Base-by-base conservation (phyloP, 2,113 vertebrate species). In the Labrus mixtus region DNA sequence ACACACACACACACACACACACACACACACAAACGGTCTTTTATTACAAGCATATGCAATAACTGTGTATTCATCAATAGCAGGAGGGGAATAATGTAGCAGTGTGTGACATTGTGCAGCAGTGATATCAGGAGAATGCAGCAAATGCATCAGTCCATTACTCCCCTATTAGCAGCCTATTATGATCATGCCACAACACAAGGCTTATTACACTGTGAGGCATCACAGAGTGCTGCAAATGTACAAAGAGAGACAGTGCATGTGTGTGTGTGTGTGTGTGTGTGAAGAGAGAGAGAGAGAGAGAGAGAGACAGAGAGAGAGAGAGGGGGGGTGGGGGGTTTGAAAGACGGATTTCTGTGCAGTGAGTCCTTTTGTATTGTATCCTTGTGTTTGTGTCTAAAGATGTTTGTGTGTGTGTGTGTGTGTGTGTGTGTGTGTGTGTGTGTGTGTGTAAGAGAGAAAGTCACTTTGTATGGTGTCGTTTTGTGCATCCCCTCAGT, bases 81-180 rank as follows among this genome's bases (percentile, higher is more conserved):
- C 74, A 73, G 71, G 8, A 19, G 68, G 86, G 57, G 59, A 79
- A 85, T 70, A 77, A 62, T 83, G 46, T 73, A 73, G 64, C 53
- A 81, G 75, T 66, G 59, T 79, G 68, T 58, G 63, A 81, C 77
- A 83, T 17, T 85, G 79, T 81, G 51, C 6, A 2, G 53, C 1
- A 1, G 72, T 8, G 62, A 85, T 65, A 83, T 79, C 41, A 67
- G 57, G 73, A 83, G 58, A 82, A 87, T 70, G 75, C 73, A 73
- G 79, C 87, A 79, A 87, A 87, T 90, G 84, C 78, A 83, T 85
- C 78, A 88, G 75, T 82, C 89, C 84, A 87, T 90, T 89, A 89
- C 73, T 85, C 15, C 54, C 46, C 88, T 81, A 87, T 90, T 90
- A 90, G 81, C 68, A 36, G 20, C 46, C 86, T 73, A 83, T 87